A percentile compares a stretch with the other conserved stretches of the same genome.
These are phyloP conservation scores for Mustela lutreola DNA, from an alignment of 2,113 vertebrate species.

Conservation along the genomic window DNA sequence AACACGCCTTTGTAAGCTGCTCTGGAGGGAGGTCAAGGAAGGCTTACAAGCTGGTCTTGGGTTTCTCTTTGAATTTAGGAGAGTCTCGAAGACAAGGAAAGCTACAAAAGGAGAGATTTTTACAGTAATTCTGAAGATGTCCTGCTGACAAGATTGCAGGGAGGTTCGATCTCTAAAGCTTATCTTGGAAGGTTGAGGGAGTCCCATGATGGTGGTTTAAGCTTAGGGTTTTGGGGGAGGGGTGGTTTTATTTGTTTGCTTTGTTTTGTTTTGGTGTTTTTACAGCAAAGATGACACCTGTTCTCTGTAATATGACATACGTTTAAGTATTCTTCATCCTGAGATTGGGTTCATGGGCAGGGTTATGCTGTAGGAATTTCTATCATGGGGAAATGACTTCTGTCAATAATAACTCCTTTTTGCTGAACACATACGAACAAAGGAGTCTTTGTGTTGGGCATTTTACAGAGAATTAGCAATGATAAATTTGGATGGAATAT, in stretches of 20 bases:
- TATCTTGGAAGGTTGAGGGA: neutral
- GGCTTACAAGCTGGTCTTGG: neutral
- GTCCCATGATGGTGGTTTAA: neutral
- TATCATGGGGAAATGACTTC: constrained; percentile 46
- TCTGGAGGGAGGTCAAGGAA: neutral
- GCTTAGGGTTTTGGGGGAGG: neutral
- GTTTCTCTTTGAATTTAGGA: neutral
- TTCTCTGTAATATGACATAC: neutral
- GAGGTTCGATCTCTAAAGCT: neutral
- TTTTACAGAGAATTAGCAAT: neutral
- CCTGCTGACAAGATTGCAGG: neutral
- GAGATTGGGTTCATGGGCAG: neutral
- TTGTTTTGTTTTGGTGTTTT: neutral
- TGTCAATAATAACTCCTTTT: constrained; percentile 53
- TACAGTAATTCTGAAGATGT: neutral
- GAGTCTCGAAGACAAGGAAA: neutral
- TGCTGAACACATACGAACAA: constrained; percentile 2
- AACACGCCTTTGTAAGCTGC: neutral
- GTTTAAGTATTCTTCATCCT: constrained; percentile 18
- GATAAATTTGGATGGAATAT: neutral
- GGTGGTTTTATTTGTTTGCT: neutral
- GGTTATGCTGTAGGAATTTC: constrained; percentile 7
- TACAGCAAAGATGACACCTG: neutral
- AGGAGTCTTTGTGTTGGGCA: neutral
- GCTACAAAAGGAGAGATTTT: neutral